phyloP scores from a whole-genome alignment of 2,888 invertebrate genomes.

The Watsonalla cultraria region DNA sequence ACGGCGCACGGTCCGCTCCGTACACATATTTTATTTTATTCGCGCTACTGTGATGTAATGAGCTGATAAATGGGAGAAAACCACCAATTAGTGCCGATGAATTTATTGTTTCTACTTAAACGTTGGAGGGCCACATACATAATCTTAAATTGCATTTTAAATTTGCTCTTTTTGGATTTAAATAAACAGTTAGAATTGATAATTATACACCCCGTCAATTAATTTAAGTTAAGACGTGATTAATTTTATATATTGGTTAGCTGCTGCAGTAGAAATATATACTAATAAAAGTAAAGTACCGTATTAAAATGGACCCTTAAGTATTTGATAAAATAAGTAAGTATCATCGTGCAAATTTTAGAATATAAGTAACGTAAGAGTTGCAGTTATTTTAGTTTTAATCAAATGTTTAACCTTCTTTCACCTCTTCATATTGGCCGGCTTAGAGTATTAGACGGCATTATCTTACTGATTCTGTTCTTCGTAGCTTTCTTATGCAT shows the following conservation, averaged over 20 bases:
- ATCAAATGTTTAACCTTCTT: too few species aligned
- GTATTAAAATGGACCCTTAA: too few species aligned
- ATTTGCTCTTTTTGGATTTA: slow-evolving; percentile 53
- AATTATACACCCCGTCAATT: slow-evolving; percentile 25
- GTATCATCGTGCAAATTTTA: too few species aligned
- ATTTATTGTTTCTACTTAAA: slow-evolving; percentile 79
- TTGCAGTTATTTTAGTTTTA: too few species aligned
- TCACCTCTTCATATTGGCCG: too few species aligned
- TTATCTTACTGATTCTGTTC: too few species aligned
- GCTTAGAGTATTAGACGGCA: too few species aligned
- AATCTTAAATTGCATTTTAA: slow-evolving; percentile 72
- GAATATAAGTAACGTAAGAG: too few species aligned
- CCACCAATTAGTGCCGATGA: slow-evolving; percentile 80
- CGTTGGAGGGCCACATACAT: slow-evolving; percentile 74
- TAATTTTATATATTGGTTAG: background rate
- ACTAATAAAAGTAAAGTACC: too few species aligned
- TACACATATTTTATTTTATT: slow-evolving; percentile 79
- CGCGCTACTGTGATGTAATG: slow-evolving; percentile 80
- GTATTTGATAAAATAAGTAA: too few species aligned
- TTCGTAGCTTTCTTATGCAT: too few species aligned
- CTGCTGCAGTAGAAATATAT: too few species aligned
- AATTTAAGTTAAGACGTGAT: slow-evolving; percentile 9
- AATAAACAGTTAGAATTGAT: slow-evolving; percentile 41
- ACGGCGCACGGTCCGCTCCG: slow-evolving; percentile 72
- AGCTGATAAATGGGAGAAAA: slow-evolving; percentile 79